These are phyloP conservation scores for Trissonchulus sp. DNA, from an alignment of 2,888 invertebrate species.

Conservation along the genomic window DNA sequence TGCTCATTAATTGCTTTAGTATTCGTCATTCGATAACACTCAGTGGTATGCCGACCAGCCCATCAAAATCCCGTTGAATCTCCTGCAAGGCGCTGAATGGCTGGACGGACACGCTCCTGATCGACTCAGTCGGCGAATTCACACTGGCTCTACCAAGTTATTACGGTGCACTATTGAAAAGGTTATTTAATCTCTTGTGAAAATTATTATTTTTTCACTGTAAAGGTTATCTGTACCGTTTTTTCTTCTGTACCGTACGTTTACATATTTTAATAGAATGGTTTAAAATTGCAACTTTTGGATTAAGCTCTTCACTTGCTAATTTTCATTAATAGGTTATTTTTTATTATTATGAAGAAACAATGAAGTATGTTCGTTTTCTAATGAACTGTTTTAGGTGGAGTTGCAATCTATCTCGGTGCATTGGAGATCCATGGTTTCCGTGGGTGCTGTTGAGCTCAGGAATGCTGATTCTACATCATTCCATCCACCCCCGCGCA, in stretches of 20 bases:
- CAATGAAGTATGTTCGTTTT: too few relatives aligned
- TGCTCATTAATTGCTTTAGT: conserved; percentile 12
- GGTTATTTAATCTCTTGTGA: too few relatives aligned
- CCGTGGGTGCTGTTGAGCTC: background rate
- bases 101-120: conserved; percentile 53
- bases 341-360: too few relatives aligned
- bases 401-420: conserved; percentile 28
- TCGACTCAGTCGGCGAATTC: background rate
- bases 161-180: background rate
- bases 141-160: background rate
- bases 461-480: background rate
- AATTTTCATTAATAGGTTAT: too few relatives aligned
- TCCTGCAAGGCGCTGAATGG: conserved; percentile 73
- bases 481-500: conserved; percentile 16
- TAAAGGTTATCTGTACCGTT: too few relatives aligned
- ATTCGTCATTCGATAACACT: conserved; percentile 9
- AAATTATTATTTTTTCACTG: too few relatives aligned
- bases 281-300: too few relatives aligned
- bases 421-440: conserved; percentile 14
- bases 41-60: conserved; percentile 65
- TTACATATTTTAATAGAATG: too few relatives aligned
- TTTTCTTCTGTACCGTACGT: too few relatives aligned
- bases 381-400: too few relatives aligned
- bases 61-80: conserved; percentile 67
- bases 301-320: too few relatives aligned